A percentile compares a stretch with the other conserved stretches of the same genome.
phyloP scores from a whole-genome alignment of 1,140 invertebrate genomes.

The Musca vetustissima region DNA sequence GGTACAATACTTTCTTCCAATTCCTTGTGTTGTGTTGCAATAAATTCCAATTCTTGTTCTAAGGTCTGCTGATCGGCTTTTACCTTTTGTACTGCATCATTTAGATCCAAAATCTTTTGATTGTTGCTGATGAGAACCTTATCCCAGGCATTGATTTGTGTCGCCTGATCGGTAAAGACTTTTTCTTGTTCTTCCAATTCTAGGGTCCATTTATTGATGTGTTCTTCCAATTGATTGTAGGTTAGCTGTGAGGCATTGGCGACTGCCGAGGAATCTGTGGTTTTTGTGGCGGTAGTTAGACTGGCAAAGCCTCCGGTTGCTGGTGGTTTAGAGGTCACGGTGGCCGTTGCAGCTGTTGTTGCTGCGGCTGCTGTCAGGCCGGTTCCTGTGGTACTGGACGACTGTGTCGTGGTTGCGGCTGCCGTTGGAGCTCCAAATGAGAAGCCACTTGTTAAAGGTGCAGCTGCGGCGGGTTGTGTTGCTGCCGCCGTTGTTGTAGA shows the following conservation, averaged over 20 bases:
- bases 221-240: constrained; percentile 88
- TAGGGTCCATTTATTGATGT: constrained; percentile 93
- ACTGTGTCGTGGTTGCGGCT: not conserved
- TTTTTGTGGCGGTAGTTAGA: constrained; percentile 25
- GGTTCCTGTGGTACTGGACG: not conserved
- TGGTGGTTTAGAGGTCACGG: constrained; percentile 35
- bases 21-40: constrained; percentile 89
- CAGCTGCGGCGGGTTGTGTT: constrained; percentile 34
- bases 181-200: constrained; percentile 94
- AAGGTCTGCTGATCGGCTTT: constrained; percentile 87
- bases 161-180: constrained; percentile 90
- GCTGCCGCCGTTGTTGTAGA: constrained; percentile 21
- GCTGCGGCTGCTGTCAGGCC: constrained; percentile 16
- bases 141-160: constrained; percentile 94
- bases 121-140: constrained; percentile 86
- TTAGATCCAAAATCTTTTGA: constrained; percentile 87
- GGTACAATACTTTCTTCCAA: constrained; percentile 84
- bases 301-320: constrained; percentile 31
- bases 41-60: constrained; percentile 93
- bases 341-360: constrained; percentile 32
- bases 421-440: constrained; percentile 14
- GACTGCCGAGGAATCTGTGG: not conserved
- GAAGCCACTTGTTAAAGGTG: not conserved
- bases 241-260: constrained; percentile 60
- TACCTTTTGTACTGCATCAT: constrained; percentile 80